Percentiles rank a stretch among this genome's conserved stretches.
phyloP scores from a whole-genome alignment of 1,140 invertebrate species.

The Drosophila carrolli region DNA sequence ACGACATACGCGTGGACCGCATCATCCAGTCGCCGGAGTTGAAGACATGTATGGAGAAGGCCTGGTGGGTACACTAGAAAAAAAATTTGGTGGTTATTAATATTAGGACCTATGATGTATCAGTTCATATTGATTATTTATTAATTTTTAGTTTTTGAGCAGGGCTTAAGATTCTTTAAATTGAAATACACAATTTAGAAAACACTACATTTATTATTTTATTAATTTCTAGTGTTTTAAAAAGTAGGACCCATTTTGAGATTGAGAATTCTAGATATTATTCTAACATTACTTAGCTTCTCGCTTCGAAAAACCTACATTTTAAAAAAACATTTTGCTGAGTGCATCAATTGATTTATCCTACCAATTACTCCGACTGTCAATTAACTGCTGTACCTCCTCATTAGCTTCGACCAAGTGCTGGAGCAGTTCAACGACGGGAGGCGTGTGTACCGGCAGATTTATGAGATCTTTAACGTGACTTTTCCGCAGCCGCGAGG shows the following conservation, averaged over 20 bases:
- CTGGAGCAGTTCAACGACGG: slow-evolving; percentile 17
- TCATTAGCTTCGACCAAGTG: slow-evolving; percentile 11
- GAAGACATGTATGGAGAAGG: neutral
- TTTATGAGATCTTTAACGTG: slow-evolving; percentile 14
- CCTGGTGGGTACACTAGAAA: neutral
- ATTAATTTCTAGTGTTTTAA: no score
- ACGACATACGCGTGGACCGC: slow-evolving; percentile 7
- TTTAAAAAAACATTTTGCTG: neutral
- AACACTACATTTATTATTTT: no score
- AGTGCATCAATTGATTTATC: neutral
- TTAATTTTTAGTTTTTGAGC: no score
- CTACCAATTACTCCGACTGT: neutral
- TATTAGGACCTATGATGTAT: no score
- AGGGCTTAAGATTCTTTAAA: no score
- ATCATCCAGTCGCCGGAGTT: slow-evolving; percentile 11
- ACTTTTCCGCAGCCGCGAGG: neutral
- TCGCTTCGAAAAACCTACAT: no score
- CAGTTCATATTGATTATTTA: no score
- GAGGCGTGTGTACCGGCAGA: neutral
- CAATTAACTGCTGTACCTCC: neutral
- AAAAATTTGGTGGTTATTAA: no score
- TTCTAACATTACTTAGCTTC: no score
- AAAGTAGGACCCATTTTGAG: no score
- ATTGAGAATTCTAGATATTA: no score
- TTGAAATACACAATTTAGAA: no score